Evolutionary conservation across 2,113 vertebrate genomes (phyloP), one percentile per base, ranked within the genome.

Genomic region (Anoura caudifer): DNA sequence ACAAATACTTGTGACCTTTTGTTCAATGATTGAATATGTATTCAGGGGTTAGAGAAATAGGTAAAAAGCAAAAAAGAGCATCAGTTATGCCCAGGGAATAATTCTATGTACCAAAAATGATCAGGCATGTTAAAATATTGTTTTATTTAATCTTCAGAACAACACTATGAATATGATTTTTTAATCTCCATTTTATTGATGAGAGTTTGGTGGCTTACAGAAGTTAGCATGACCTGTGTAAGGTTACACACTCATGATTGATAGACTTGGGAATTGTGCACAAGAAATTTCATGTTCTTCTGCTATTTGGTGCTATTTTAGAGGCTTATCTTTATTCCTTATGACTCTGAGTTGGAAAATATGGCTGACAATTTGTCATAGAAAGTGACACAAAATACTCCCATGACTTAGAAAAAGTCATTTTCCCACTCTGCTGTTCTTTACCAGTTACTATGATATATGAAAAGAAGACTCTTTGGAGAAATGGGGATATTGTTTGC

Each of bases 311-410:
- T 80, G 28, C 86, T 97, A 86, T 97, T 93, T 96, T 95, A 92
- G 84, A 95, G 65, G 79, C 83, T 95, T 97, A 95, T 84, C 94
- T 96, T 95, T 97, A 97, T 95, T 97, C 59, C 69, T 96, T 97
- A 85, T 82, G 94, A 95, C 70, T 94, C 50, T 77, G 45, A 31
- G 31, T 90, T 87, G 31, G 38, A 96, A 97, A 97, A 91, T 41
- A 95, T 81, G 59, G 50, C 75, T 69, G 52, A 79, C 93, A 93
- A 95, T 96, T 96, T 98, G 93, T 98, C 97, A 96, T 52, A 97
- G 20, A 90, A 50, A 94, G 43, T 96, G 92, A 97, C 95, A 96
- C 63, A 95, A 97, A 97, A 94, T 97, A 95, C 43, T 97, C 96
- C 90, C 90, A 90, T 67, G 87, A 88, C 70, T 90, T 95, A 47